phyloP scores from a whole-genome alignment of 1,140 invertebrate species.

The Bombus pascuorum region DNA sequence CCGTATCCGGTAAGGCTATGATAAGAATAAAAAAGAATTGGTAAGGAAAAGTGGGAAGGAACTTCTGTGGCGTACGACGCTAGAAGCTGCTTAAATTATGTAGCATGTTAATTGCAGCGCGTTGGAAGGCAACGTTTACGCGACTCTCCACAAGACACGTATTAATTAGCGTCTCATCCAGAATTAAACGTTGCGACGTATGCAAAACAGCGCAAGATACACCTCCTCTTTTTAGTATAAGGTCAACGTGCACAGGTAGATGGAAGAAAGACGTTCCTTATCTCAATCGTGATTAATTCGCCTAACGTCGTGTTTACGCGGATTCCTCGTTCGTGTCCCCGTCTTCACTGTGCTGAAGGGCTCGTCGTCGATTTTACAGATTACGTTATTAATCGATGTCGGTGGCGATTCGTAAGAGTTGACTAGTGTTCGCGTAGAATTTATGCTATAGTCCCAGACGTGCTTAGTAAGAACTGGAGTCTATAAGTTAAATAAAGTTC shows the following conservation, averaged over 20 bases:
- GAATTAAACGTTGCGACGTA: constrained; percentile 10
- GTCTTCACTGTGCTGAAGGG: too few species aligned
- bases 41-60: not conserved
- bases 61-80: not conserved
- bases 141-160: constrained; percentile 14
- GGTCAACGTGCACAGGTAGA: not conserved
- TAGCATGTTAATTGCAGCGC: constrained; percentile 2
- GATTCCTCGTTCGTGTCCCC: too few species aligned
- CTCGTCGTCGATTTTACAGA: too few species aligned
- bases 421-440: too few species aligned
- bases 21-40: not conserved
- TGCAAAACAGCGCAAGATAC: not conserved
- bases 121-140: constrained; percentile 7
- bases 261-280: not conserved
- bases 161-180: constrained; percentile 29
- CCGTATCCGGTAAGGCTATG: not conserved
- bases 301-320: not conserved
- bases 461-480: too few species aligned
- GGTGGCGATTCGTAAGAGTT: too few species aligned
- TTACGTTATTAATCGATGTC: too few species aligned
- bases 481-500: not conserved
- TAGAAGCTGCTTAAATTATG: not conserved
- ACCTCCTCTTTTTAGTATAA: not conserved
- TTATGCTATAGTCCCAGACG: too few species aligned
- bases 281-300: not conserved